Evolutionary conservation across 2,888 invertebrate genomes (phyloP).

Genomic region (Zhengitettix transpicula): DNA sequence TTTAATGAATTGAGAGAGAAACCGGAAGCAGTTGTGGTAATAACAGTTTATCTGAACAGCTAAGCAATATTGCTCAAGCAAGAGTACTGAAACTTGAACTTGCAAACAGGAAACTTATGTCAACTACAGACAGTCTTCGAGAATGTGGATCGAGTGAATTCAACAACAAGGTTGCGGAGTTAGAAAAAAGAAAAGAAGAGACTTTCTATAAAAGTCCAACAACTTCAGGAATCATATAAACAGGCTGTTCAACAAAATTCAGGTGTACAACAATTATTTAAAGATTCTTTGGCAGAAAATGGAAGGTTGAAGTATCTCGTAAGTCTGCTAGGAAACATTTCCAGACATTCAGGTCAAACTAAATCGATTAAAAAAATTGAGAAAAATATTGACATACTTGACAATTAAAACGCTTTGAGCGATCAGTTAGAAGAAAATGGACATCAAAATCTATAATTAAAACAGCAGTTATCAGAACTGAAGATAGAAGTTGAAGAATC

Average conservation of each 20-base stretch:
- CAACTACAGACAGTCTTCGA: constrained; percentile 67
- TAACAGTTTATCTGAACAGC: constrained; percentile 78
- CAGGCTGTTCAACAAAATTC: background rate
- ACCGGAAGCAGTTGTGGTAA: no score
- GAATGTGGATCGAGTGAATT: constrained; percentile 70
- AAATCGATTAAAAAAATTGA: constrained; percentile 63
- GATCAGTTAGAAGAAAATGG: constrained; percentile 67
- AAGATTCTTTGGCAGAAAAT: constrained; percentile 68
- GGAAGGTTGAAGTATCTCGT: constrained; percentile 66
- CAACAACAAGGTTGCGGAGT: constrained; percentile 61
- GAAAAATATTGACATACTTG: constrained; percentile 50
- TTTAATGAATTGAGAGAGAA: constrained; percentile 26
- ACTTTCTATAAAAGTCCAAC: constrained; percentile 58
- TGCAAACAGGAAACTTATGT: constrained; percentile 74
- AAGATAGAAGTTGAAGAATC: constrained; percentile 18
- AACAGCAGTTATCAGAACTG: constrained; percentile 42
- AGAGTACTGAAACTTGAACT: constrained; percentile 76
- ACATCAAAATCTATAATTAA: constrained; percentile 36
- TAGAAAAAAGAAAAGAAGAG: constrained; percentile 87
- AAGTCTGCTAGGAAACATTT: constrained; percentile 46
- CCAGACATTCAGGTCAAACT: constrained; percentile 30
- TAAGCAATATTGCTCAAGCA: constrained; percentile 80
- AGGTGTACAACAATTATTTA: constrained; percentile 39
- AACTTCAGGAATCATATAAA: no score
- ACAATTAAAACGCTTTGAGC: constrained; percentile 73